These are phyloP conservation scores for Xiphophorus hellerii DNA, from an alignment of 2,113 vertebrate species.

Conservation along the genomic window DNA sequence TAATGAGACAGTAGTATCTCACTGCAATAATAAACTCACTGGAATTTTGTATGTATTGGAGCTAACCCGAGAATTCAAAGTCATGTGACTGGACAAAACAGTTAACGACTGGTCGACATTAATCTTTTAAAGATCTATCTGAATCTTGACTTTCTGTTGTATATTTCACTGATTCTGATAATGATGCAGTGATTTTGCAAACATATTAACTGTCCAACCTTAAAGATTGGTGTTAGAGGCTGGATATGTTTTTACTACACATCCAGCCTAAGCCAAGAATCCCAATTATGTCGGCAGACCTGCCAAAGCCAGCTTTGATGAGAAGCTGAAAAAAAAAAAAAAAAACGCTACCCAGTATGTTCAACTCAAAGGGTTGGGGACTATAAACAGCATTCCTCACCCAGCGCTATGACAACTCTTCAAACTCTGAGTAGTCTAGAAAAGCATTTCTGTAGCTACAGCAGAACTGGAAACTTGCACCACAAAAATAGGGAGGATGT, in stretches of 20 bases:
- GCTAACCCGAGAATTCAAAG: not conserved
- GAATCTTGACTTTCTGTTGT: not conserved
- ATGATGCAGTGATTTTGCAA: constrained; percentile 18
- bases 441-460: constrained; percentile 15
- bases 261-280: constrained; percentile 68
- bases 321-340: constrained; percentile 52
- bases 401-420: constrained; percentile 70
- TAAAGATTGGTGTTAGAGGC: constrained; percentile 23
- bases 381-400: constrained; percentile 73
- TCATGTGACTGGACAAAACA: not conserved
- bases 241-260: constrained; percentile 54
- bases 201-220: constrained; percentile 16
- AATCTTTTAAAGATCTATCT: not conserved
- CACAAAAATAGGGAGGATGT: constrained; percentile 19
- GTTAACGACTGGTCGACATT: not conserved
- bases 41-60: not conserved
- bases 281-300: constrained; percentile 64
- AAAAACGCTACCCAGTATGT: constrained; percentile 56
- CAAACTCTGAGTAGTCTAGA: constrained; percentile 53
- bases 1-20: not conserved
- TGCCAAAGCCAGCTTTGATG: constrained; percentile 63
- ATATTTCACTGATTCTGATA: not conserved
- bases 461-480: constrained; percentile 41
- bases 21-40: not conserved
- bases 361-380: constrained; percentile 66